A percentile compares a stretch with the other conserved stretches of the same genome.
These are phyloP conservation scores for Eucera pruinosa DNA, from an alignment of 2,888 invertebrate species.

Conservation along the genomic window DNA sequence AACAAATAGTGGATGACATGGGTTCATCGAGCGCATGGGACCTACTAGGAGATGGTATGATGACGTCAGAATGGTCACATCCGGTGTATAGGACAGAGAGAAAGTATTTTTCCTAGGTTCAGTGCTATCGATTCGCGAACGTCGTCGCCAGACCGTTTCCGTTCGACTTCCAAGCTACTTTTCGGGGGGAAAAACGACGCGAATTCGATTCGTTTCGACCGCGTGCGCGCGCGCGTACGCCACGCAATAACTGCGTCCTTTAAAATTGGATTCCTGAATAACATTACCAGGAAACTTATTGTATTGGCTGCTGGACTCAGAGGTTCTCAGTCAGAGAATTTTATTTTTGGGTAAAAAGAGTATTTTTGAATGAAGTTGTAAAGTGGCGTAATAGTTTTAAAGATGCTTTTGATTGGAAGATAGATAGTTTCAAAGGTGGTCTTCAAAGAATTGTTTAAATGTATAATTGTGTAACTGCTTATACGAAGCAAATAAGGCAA, in stretches of 20 bases:
- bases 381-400: no score
- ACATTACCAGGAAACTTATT: slow-evolving; percentile 52
- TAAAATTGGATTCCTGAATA: slow-evolving; percentile 55
- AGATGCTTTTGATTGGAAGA: no score
- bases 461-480: slow-evolving; percentile 10
- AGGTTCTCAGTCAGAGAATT: slow-evolving; percentile 34
- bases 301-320: slow-evolving; percentile 30
- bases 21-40: slow-evolving; percentile 18
- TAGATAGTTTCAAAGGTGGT: background rate
- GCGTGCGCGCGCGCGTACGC: slow-evolving; percentile 16
- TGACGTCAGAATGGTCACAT: slow-evolving; percentile 46
- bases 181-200: slow-evolving; percentile 31
- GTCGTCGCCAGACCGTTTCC: slow-evolving; percentile 8
- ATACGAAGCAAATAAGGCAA: slow-evolving; percentile 8
- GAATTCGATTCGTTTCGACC: slow-evolving; percentile 41
- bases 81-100: slow-evolving; percentile 18
- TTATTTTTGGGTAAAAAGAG: background rate
- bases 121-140: slow-evolving; percentile 42
- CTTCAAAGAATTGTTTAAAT: no score
- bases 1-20: no score
- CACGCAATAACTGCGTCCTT: slow-evolving; percentile 54
- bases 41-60: slow-evolving; percentile 27
- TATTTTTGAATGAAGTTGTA: no score
- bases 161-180: slow-evolving; percentile 33
- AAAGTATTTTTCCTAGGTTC: slow-evolving; percentile 18